Conservation (phyloP, 2,888 invertebrate species). For the Brenthis hecate region DNA sequence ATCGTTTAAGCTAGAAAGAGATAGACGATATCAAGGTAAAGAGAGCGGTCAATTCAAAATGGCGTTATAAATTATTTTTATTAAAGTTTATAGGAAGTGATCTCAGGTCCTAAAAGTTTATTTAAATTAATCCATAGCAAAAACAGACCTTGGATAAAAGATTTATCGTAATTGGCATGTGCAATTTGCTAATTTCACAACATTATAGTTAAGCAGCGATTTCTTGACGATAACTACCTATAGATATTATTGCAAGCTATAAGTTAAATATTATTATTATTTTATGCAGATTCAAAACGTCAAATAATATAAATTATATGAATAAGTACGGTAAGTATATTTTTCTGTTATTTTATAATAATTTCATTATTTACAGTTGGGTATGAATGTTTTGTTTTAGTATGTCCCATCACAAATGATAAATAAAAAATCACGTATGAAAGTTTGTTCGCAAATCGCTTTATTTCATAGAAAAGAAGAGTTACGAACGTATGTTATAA, state of each 20-base stretch:
- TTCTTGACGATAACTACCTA: not conserved
- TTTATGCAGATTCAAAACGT: too few relatives aligned
- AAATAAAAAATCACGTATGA: too few relatives aligned
- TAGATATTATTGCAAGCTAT: not conserved
- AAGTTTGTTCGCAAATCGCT: too few relatives aligned
- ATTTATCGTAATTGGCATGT: constrained; percentile 14
- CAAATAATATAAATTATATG: too few relatives aligned
- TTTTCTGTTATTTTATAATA: too few relatives aligned
- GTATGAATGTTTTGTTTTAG: too few relatives aligned
- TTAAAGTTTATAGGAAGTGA: constrained; percentile 66
- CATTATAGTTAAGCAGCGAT: constrained; percentile 5
- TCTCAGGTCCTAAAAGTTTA: constrained; percentile 54
- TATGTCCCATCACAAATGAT: too few relatives aligned
- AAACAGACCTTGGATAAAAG: constrained; percentile 25
- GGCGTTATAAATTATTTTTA: constrained; percentile 61
- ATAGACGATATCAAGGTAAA: constrained; percentile 67
- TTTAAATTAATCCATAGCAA: constrained; percentile 28
- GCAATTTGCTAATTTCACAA: constrained; percentile 25
- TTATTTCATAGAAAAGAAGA: too few relatives aligned
- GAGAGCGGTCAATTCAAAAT: constrained; percentile 59
- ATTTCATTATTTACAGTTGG: too few relatives aligned
- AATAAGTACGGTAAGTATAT: too few relatives aligned
- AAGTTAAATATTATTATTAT: too few relatives aligned
- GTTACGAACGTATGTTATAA: too few relatives aligned
- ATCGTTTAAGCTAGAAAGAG: constrained; percentile 50